Evolutionary conservation across 2,888 invertebrate genomes (phyloP), one percentile per base, ranked within the genome.

Genomic region (Helleia helle): DNA sequence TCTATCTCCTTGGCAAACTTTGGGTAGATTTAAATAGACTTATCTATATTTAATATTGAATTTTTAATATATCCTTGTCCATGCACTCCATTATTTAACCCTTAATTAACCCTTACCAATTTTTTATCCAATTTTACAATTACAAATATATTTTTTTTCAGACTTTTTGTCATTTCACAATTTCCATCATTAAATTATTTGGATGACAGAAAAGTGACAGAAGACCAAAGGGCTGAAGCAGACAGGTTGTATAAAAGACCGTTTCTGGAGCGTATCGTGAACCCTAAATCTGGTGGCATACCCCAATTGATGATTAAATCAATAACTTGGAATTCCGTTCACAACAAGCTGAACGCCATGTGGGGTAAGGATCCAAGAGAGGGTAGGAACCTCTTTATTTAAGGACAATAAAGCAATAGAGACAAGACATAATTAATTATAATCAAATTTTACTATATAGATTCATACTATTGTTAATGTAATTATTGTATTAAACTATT

Each of bases 111-210:
- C n/a, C n/a, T n/a, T n/a, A n/a, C n/a, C n/a, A n/a, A n/a, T n/a
- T n/a, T n/a, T n/a, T n/a, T n/a, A n/a, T n/a, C n/a, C n/a, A n/a
- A n/a, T n/a, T n/a, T n/a, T n/a, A n/a, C n/a, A n/a, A n/a, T n/a
- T n/a, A n/a, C n/a, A n/a, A n/a, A n/a, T n/a, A n/a, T n/a, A n/a
- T n/a, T n/a, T 9, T 30, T 18, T 81, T 86, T 1, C 70, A 93
- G 93, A 62, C 79, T 91, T 15, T 92, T 90, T 69, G 88, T 93
- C 14, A 89, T 93, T 58, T 91, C 92, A 1, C 87, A 91, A 59
- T 89, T 93, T 55, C 88, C 91, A 1, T 85, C 86, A 0, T 73
- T 94, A 41, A 68, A 87, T 17, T 90, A 92, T 55, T 71, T 94
- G 54, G 93, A 94, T 60, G 93, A 93, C 58, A 77, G 89, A 40